Conservation (phyloP, 2,888 invertebrate genomes). For the Acheta domesticus region DNA sequence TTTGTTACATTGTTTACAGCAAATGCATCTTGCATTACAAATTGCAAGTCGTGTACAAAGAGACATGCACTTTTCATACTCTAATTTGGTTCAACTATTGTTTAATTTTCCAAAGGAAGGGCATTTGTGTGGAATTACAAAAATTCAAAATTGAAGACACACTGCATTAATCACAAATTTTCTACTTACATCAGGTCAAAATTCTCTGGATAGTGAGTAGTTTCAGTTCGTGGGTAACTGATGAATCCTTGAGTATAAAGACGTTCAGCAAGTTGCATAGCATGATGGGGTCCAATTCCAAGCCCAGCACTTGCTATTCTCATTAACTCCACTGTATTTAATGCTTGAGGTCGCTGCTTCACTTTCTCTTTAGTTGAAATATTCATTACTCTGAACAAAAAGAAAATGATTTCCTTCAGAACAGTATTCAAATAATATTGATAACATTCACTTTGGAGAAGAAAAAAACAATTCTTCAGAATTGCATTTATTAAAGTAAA, state of each 20-base stretch:
- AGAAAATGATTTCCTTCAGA: background rate
- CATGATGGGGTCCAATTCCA: constrained; percentile 88
- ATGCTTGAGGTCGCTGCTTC: constrained; percentile 81
- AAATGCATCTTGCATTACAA: too few species aligned
- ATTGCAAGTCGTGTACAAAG: too few species aligned
- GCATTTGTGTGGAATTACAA: too few species aligned
- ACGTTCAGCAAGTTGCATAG: constrained; percentile 87
- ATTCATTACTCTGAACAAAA: constrained; percentile 62
- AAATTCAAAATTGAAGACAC: too few species aligned
- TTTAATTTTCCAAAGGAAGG: too few species aligned
- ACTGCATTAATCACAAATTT: too few species aligned
- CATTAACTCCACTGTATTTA: constrained; percentile 97
- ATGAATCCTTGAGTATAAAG: constrained; percentile 96
- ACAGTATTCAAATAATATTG: too few species aligned
- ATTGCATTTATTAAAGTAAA: background rate
- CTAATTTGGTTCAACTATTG: too few species aligned
- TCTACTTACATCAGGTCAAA: constrained; percentile 80
- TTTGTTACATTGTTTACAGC: too few species aligned
- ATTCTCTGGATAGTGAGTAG: constrained; percentile 91
- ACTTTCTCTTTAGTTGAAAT: constrained; percentile 80
- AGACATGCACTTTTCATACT: too few species aligned
- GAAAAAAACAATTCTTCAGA: background rate
- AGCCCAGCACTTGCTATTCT: constrained; percentile 84
- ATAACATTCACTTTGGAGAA: background rate
- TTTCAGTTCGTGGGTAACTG: constrained; percentile 97